Evolutionary conservation across 2,113 vertebrate genomes (phyloP).

Genomic region (Athene cunicularia): DNA sequence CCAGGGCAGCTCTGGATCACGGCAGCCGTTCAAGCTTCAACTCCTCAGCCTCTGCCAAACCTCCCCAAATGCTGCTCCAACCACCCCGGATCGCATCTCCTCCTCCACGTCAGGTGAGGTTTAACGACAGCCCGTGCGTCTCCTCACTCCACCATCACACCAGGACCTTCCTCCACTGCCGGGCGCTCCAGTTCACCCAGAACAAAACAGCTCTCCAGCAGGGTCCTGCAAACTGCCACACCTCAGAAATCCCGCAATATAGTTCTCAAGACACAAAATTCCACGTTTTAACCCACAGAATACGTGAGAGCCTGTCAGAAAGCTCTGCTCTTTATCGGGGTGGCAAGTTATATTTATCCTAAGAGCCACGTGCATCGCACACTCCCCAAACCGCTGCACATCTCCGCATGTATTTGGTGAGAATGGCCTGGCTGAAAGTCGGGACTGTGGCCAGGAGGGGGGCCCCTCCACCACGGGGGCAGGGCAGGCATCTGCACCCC

Average conservation of each 20-base stretch:
- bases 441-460: fast-evolving
- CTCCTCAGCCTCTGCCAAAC: background rate
- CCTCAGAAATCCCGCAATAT: background rate
- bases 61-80: background rate
- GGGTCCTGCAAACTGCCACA: background rate
- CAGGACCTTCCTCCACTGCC: background rate
- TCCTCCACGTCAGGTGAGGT: background rate
- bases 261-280: background rate
- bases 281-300: background rate
- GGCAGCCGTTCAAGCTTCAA: background rate
- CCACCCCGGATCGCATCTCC: background rate
- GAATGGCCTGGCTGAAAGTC: fast-evolving
- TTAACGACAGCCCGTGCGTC: fast-evolving
- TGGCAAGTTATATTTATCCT: background rate
- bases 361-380: fast-evolving
- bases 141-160: background rate
- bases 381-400: background rate
- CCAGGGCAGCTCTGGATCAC: background rate
- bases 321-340: background rate
- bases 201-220: background rate
- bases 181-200: fast-evolving
- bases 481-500: background rate
- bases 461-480: background rate
- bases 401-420: too few relatives aligned
- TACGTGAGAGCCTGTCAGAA: fast-evolving